These are phyloP conservation scores for Acinonyx jubatus DNA, from an alignment of 2,113 vertebrate species.

Conservation along the genomic window DNA sequence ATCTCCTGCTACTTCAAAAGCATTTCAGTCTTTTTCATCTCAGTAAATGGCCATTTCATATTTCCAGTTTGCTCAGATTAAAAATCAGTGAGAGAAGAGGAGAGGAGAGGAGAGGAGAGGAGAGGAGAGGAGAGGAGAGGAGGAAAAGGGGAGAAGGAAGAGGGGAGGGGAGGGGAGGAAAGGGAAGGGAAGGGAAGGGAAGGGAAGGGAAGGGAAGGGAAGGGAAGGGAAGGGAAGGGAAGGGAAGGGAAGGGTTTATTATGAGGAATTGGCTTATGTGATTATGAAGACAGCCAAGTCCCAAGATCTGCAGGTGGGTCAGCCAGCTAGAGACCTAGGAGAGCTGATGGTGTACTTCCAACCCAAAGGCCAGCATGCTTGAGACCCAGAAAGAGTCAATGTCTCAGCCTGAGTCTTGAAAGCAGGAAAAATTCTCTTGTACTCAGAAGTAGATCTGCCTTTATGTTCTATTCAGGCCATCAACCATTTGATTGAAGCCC, in stretches of 20 bases:
- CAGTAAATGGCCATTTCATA: neutral
- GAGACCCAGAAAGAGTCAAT: neutral
- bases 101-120: too few species aligned
- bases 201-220: neutral
- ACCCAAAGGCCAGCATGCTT: neutral
- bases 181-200: neutral
- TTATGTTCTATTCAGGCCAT: neutral
- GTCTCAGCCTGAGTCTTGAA: neutral
- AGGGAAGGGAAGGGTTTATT: neutral
- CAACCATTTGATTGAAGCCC: neutral
- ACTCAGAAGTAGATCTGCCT: neutral
- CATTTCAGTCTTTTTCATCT: neutral
- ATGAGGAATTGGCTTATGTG: neutral
- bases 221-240: neutral
- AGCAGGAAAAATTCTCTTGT: neutral
- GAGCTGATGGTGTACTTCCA: neutral
- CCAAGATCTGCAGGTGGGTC: neutral
- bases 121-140: too few species aligned
- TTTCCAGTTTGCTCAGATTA: neutral
- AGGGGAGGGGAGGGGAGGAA: neutral
- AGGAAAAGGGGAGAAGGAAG: too few species aligned
- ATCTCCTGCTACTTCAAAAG: neutral
- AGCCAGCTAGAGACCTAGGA: neutral
- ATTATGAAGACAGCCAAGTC: neutral
- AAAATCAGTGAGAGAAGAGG: neutral